Evolutionary conservation across 2,888 invertebrate genomes (phyloP).

Genomic region (Rhamphomyia laevipes): DNA sequence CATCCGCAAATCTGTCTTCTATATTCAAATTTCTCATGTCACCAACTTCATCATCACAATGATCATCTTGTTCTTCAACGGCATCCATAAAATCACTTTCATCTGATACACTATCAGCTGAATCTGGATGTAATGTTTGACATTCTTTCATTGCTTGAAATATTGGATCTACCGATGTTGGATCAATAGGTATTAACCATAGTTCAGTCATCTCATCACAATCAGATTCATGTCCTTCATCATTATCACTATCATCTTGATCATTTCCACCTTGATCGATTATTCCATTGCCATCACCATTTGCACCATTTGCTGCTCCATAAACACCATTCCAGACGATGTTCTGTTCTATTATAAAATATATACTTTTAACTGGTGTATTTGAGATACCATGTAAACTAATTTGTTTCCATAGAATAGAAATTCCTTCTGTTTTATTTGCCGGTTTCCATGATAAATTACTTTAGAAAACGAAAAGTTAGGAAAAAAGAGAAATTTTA

Average conservation of each 20-base stretch:
- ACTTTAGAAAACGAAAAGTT: conserved; percentile 16
- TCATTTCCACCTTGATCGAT: conserved; percentile 17
- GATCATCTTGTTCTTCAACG: conserved; percentile 22
- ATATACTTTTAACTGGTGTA: conserved; percentile 30
- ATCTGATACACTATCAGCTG: conserved; percentile 43
- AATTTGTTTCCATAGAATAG: conserved; percentile 33
- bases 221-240: conserved; percentile 26
- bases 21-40: conserved; percentile 32
- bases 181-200: conserved; percentile 56
- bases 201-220: conserved; percentile 53
- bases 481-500: too few species aligned
- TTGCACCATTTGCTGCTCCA: conserved; percentile 13
- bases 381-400: conserved; percentile 33
- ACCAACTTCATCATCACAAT: conserved; percentile 15
- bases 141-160: conserved; percentile 65
- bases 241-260: conserved; percentile 26
- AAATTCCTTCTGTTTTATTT: conserved; percentile 28
- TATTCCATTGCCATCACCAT: conserved; percentile 17
- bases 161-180: conserved; percentile 49
- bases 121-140: conserved; percentile 71
- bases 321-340: conserved; percentile 32
- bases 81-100: conserved; percentile 33
- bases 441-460: conserved; percentile 32
- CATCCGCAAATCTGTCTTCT: conserved; percentile 34
- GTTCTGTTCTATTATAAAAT: conserved; percentile 33